These are phyloP conservation scores for Telmatherina bonti DNA, from an alignment of 2,797 vertebrate genomes.

Conservation along the genomic window DNA sequence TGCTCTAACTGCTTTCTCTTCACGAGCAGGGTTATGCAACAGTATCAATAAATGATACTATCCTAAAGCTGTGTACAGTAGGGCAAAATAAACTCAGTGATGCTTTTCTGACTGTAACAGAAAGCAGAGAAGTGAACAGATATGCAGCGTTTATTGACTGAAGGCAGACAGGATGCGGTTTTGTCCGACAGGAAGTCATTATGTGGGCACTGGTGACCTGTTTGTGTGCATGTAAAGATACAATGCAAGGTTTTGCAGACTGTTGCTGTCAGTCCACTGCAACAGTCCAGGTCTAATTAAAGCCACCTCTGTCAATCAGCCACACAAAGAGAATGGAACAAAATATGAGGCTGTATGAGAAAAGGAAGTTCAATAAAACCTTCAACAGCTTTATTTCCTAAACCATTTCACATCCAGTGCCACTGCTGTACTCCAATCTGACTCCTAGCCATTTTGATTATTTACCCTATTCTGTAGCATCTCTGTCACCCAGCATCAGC, in stretches of 20 bases:
- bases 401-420: not conserved
- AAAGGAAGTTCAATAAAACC: not conserved
- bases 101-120: slow-evolving; percentile 19
- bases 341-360: not conserved
- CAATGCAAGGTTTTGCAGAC: not conserved
- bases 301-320: not conserved
- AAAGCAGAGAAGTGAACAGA: slow-evolving; percentile 47
- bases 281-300: slow-evolving; percentile 15
- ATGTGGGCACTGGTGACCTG: slow-evolving; percentile 52
- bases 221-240: not conserved
- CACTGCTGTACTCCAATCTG: slow-evolving; percentile 2
- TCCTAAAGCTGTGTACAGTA: not conserved
- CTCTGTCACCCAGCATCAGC: not conserved
- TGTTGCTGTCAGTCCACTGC: not conserved
- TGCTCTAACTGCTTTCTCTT: slow-evolving; percentile 23
- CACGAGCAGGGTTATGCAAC: slow-evolving; percentile 43
- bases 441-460: slow-evolving; percentile 18
- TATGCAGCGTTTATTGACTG: slow-evolving; percentile 48
- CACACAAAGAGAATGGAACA: not conserved
- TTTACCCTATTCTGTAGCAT: slow-evolving; percentile 2
- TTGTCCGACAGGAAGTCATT: slow-evolving; percentile 30
- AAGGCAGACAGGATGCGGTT: slow-evolving; percentile 45
- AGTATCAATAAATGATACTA: slow-evolving; percentile 66
- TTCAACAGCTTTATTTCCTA: not conserved
- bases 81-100: slow-evolving; percentile 24